Base-by-base conservation (phyloP, 1,140 invertebrate genomes). In the Homarus americanus region DNA sequence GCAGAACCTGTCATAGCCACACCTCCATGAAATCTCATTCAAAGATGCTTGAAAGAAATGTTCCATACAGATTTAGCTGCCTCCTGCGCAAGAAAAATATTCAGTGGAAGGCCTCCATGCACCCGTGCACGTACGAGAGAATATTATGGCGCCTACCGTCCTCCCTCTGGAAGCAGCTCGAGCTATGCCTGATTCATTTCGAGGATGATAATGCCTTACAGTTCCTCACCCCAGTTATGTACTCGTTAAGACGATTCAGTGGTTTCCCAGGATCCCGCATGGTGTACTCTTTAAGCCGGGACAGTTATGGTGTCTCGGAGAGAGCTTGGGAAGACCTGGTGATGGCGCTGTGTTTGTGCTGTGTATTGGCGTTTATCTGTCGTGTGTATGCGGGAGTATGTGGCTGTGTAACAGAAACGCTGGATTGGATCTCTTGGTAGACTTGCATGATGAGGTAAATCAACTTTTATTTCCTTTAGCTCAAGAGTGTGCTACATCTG, bases 221-320 rank as follows among this genome's bases (percentile, higher is more conserved):
- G 32, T 66, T 90, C 72, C 72, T 90, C 44, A 90, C 88, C 34
- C 88, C 88, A n/a, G 88, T 90, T 32, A 90, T 90, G 88, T 90
- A 82, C 58, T 90, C 88, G 24, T 63, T 90, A 38, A 73, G 88
- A 24, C 32, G 82, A 36, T 83, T 84, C 36, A 75, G 34, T 49
- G 82, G 82, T 17, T 32, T 90, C 63, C 36, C 88, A 40, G 80
- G 66, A 49, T 76, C 80, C 20, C 80, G 88, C 17, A 44, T 90
- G 44, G 80, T 82, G 9, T 90, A 90, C 53, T 90, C 88, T 40
- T 49, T 76, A 15, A 90, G 88, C 53, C 40, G 44, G 5, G 88
- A 90, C 79, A 90, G 88, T 69, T 90, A 90, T 44, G 88, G 88
- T 44, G 80, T 83, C n/a, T 40, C 88, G 1, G 88, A 90, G 88